phyloP scores from a whole-genome alignment of 1,140 invertebrate genomes.

The Sitophilus oryzae region DNA sequence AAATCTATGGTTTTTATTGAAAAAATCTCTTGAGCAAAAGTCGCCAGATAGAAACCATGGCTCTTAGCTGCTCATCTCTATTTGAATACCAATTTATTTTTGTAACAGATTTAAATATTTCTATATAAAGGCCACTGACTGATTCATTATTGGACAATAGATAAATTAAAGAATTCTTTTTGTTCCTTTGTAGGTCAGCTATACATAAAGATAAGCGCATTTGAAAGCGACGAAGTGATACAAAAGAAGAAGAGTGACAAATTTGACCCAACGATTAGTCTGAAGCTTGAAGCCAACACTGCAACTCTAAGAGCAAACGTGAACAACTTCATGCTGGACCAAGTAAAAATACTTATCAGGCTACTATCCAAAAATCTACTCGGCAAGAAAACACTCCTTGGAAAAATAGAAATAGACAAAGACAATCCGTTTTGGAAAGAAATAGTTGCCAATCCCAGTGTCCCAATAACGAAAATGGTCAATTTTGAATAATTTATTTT shows the following conservation, averaged over 20 bases:
- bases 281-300: slow-evolving; percentile 45
- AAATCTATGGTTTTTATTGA: no score
- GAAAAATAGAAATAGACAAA: slow-evolving; percentile 47
- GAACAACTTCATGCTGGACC: slow-evolving; percentile 48
- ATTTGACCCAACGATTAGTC: slow-evolving; percentile 60
- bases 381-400: slow-evolving; percentile 54
- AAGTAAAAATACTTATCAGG: slow-evolving; percentile 37
- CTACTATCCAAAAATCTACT: slow-evolving; percentile 39
- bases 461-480: slow-evolving; percentile 32
- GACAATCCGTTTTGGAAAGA: slow-evolving; percentile 38
- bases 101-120: no score
- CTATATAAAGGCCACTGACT: no score
- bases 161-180: no score
- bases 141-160: no score
- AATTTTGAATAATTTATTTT: slow-evolving; percentile 29
- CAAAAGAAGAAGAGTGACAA: slow-evolving; percentile 70
- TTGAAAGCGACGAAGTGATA: slow-evolving; percentile 60
- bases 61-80: no score
- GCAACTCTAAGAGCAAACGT: slow-evolving; percentile 47
- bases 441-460: slow-evolving; percentile 32
- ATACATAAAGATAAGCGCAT: slow-evolving; percentile 68
- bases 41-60: no score
- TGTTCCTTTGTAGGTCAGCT: slow-evolving; percentile 50
- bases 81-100: no score
- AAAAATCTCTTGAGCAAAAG: no score